Evolutionary conservation across 1,140 invertebrate species (phyloP), one percentile per base, ranked within the genome.

Genomic region (Harpegnathos saltator): DNA sequence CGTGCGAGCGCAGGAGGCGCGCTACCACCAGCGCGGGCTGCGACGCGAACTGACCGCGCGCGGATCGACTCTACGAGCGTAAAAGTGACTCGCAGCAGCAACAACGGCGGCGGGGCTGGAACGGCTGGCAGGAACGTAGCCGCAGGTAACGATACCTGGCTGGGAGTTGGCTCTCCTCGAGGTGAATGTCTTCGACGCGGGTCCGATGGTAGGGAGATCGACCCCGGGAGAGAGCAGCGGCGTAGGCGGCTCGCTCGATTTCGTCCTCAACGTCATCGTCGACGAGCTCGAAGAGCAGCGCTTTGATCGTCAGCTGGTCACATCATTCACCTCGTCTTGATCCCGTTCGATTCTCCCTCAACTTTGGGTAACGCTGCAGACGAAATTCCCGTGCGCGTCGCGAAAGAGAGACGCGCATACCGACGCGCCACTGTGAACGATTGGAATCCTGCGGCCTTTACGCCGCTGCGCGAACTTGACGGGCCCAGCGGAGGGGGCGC

Each of bases 151-250:
- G 68, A 89, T 90, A 85, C 85, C 72, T 85, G 74, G 59, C 65
- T 82, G 81, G 89, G 83, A 91, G 91, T 86, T 89, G 91, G 89
- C 84, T 90, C 88, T 90, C 89, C 74, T 81, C 88, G 92, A 93
- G 93, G 92, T 93, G 93, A 94, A 94, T 94, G 93, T 92, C 92
- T 94, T 91, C 90, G 38, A 80, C 75, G 75, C 68, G 81, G 87
- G 72, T n/a, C n/a, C 52, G 56, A 17, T 17, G 68, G 82, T 89
- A 92, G 91, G 92, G 85, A 87, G 91, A 86, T 59, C 80, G 84
- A 80, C 65, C 75, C 75, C 54, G 65, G 48, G 44, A 58, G 78
- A 48, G 68, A 87, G 17, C 74, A 84, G 78, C 83, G 59, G 75
- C 77, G 58, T 71, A 84, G 66, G 38, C 56, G 62, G 26, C 84